Evolutionary conservation across 2,113 vertebrate genomes (phyloP), one percentile per base, ranked within the genome.

Genomic region (Oryzias melastigma): DNA sequence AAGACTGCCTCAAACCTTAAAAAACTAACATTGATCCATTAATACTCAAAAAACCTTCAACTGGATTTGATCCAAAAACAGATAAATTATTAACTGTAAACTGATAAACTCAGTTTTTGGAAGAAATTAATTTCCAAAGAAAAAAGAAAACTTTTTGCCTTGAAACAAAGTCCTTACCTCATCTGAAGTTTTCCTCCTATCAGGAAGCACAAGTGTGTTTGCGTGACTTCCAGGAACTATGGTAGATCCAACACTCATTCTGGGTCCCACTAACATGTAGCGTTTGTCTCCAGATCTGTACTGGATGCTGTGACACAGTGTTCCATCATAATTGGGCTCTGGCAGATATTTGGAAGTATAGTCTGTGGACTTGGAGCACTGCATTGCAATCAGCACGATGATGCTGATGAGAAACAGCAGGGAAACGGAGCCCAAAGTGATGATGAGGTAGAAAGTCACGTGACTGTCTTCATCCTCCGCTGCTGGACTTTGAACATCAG

Each of bases 401-500:
- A 90, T 83, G 0, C 81, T 89, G 43, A 90, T 13, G 6, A 91
- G 13, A 20, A 90, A 90, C 72, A 90, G 84, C 0, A 65, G 52
- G 1, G 85, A 88, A 41, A 90, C 85, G 2, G 87, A 82, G 1
- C 84, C 83, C 73, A 89, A 46, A 46, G 44, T 46, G 17, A 46
- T 46, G 16, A 46, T 46, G 16, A 46, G 44, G 44, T 46, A 46
- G 18, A 46, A 46, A 46, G 44, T 46, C 44, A 46, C 44, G 8
- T 46, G 5, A 46, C n/a, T 46, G 7, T 46, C 44, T n/a, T 46
- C 44, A 46, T n/a, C 44, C 5, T 46, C 44, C 8, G 17, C n/a
- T 46, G 44, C 15, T 46, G 44, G 17, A 46, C 44, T 46, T 46
- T 46, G 17, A 46, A 46, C 44, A 46, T 46, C 44, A 18, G 44